These are phyloP conservation scores for Pseudachorutes palmiensis DNA, from an alignment of 1,140 invertebrate species.

Conservation along the genomic window DNA sequence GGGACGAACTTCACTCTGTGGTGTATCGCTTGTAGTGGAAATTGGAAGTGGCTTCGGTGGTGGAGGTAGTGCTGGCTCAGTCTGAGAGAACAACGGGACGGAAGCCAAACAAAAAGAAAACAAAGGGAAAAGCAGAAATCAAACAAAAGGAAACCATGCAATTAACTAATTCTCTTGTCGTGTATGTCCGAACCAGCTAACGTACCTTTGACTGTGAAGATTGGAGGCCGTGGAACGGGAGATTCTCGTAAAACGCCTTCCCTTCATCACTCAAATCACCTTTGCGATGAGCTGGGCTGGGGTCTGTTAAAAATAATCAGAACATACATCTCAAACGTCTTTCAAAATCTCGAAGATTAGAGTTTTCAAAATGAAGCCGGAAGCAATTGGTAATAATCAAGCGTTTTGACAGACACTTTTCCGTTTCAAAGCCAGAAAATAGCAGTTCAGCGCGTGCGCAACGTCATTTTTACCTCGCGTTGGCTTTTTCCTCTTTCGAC, in stretches of 20 bases:
- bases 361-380: neutral
- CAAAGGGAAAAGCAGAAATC: conserved; percentile 28
- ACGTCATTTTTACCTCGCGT: conserved; percentile 51
- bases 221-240: conserved; percentile 85
- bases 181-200: neutral
- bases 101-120: conserved; percentile 29
- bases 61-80: conserved; percentile 20
- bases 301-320: conserved; percentile 23
- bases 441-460: neutral
- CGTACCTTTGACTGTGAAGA: conserved; percentile 79
- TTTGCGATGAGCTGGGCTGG: conserved; percentile 39
- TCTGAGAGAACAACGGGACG: too few species aligned
- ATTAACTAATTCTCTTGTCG: neutral
- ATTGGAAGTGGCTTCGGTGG: conserved; percentile 2
- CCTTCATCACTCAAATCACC: conserved; percentile 42
- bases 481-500: conserved; percentile 67
- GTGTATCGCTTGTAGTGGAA: too few species aligned
- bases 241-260: conserved; percentile 80
- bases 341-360: neutral
- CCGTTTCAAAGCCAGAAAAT: too few species aligned
- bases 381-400: conserved; percentile 12
- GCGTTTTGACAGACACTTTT: neutral
- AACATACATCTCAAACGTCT: neutral
- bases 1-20: conserved; percentile 43
- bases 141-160: conserved; percentile 27